Conservation (phyloP, 2,888 invertebrate species). For the Drosophila subquinaria region DNA sequence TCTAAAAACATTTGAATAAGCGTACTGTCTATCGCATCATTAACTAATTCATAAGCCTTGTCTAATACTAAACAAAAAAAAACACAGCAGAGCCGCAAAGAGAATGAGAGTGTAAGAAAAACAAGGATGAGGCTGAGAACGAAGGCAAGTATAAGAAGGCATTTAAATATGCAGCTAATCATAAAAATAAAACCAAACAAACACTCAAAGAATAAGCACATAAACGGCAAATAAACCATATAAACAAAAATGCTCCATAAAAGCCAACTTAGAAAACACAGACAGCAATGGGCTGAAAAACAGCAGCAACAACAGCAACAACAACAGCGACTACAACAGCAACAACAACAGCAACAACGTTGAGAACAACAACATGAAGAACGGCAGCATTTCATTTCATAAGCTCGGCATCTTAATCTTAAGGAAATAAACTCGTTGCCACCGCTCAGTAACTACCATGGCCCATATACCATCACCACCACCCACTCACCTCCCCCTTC, state of each 20-base stretch:
- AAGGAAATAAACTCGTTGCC: conserved; percentile 69
- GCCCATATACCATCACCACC: neutral
- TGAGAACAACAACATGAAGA: conserved; percentile 34
- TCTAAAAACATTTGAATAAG: conserved; percentile 52
- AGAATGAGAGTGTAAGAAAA: neutral
- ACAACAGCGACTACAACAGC: conserved; percentile 19
- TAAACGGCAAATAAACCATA: conserved; percentile 63
- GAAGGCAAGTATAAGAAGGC: conserved; percentile 32
- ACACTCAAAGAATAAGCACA: conserved; percentile 62
- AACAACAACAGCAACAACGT: conserved; percentile 37
- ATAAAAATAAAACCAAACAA: conserved; percentile 66
- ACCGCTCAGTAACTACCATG: conserved; percentile 20
- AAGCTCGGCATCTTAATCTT: conserved; percentile 74
- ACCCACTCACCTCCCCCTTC: neutral
- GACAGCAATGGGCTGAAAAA: conserved; percentile 40
- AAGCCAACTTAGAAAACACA: conserved; percentile 50
- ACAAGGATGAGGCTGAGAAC: neutral
- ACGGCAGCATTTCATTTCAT: conserved; percentile 60
- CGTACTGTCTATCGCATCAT: conserved; percentile 53
- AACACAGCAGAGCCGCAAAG: conserved; percentile 4
- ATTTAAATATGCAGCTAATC: conserved; percentile 69
- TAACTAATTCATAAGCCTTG: conserved; percentile 64
- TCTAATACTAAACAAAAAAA: conserved; percentile 21
- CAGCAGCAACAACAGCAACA: conserved; percentile 15
- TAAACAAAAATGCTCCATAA: conserved; percentile 57